Conservation (phyloP, 2,797 vertebrate genomes). For the Harpagifer antarcticus region DNA sequence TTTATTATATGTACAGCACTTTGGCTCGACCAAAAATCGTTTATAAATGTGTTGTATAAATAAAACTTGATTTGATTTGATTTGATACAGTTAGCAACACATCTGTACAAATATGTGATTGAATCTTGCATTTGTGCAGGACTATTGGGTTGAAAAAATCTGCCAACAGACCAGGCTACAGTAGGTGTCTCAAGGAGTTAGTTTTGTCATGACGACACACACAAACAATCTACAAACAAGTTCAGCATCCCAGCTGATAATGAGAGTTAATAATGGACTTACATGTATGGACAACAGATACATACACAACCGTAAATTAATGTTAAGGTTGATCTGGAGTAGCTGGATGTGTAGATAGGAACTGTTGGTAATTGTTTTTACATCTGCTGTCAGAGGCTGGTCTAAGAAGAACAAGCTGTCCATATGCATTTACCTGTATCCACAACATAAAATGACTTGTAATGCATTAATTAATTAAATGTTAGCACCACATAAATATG, state of each 20-base stretch:
- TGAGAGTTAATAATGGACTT: background rate
- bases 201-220: too few relatives aligned
- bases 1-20: too few relatives aligned
- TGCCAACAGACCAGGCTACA: too few relatives aligned
- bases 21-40: too few relatives aligned
- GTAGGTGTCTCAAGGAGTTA: too few relatives aligned
- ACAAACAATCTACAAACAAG: background rate
- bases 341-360: background rate
- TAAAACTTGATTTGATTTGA: too few relatives aligned
- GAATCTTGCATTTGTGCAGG: too few relatives aligned
- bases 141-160: too few relatives aligned
- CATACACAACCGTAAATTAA: background rate
- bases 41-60: too few relatives aligned
- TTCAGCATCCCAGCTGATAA: too few relatives aligned
- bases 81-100: background rate
- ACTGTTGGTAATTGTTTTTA: background rate
- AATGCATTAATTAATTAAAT: background rate
- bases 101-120: too few relatives aligned
- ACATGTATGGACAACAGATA: background rate
- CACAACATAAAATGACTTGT: background rate
- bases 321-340: background rate
- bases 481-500: background rate
- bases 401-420: background rate
- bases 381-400: background rate
- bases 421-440: background rate